Evolutionary conservation across 2,888 invertebrate genomes (phyloP).

Genomic region (Hypercompe scribonia): DNA sequence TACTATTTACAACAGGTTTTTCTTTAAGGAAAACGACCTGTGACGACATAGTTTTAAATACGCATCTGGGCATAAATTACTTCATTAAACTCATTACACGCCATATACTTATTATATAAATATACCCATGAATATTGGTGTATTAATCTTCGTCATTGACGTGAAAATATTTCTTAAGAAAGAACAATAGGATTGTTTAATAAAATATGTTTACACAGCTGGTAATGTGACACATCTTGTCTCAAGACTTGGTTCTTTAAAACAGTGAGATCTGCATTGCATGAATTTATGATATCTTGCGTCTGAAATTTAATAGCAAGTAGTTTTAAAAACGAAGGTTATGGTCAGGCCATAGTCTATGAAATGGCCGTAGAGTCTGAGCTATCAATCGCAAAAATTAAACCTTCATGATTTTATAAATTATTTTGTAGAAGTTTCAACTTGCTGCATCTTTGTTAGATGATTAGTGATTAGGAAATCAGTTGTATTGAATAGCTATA

Average conservation of each 20-base stretch:
- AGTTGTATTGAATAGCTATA: background rate
- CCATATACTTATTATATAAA: background rate
- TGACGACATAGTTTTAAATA: background rate
- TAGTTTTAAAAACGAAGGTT: background rate
- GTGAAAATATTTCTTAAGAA: background rate
- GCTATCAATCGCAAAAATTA: too few relatives aligned
- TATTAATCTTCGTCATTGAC: background rate
- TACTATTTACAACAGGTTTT: background rate
- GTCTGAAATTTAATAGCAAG: background rate
- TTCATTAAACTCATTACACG: background rate
- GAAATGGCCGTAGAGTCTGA: too few relatives aligned
- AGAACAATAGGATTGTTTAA: constrained; percentile 2
- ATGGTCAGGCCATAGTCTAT: too few relatives aligned
- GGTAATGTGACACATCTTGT: background rate
- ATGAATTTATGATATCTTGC: background rate
- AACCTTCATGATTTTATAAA: background rate
- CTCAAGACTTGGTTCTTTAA: background rate
- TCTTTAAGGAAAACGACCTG: too few relatives aligned
- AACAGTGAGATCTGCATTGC: background rate
- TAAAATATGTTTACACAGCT: constrained; percentile 4
- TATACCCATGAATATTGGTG: background rate
- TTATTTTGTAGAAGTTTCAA: background rate
- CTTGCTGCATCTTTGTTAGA: too few relatives aligned
- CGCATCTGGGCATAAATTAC: background rate
- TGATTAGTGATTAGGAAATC: too few relatives aligned